Evolutionary conservation across 2,113 vertebrate species (phyloP), one percentile per base, ranked within the genome.

Genomic region (Garra rufa): DNA sequence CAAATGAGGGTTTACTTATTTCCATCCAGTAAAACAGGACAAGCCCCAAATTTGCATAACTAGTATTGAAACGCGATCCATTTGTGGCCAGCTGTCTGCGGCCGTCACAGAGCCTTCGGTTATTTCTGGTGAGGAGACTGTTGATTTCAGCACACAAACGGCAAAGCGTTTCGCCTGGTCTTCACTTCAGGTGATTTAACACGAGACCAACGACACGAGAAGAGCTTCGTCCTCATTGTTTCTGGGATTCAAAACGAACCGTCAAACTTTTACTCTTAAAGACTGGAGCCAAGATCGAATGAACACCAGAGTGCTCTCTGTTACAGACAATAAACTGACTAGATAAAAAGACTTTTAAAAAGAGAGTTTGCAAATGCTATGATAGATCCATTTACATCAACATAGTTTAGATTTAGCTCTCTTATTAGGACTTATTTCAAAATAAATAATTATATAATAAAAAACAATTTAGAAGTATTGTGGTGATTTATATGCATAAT

Each of bases 31-130:
- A 57, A 78, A 59, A 78, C 34, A 59, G 4, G 34, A 24, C 34
- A 61, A 78, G 52, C 34, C 76, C 52, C 21, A 26, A 19, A 61
- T 78, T 78, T 78, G 52, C 21, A 43, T 77, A 43, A 77, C 52
- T 41, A 78, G 34, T 26, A 55, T 26, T 43, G 76, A 59, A 76
- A 76, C 6, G 34, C 24, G 52, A 78, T 24, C 13, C 2, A 43
- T 26, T 76, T 52, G 74, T 34, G 48, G 21, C 69, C 69, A 44
- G 38, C 21, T 71, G 69, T 44, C 5, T 41, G 65, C 17, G 30
- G 63, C n/a, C 6, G 24, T 48, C 44, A 34, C 9, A 10, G 3
- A 15, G 26, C 76, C 52, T 26, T 24, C 52, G 26, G 28, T 77
- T 41, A 77, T 41, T 24, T 57, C 75, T 50, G 15, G 24, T 55